Evolutionary conservation across 2,797 vertebrate genomes (phyloP).

Genomic region (Rhynchotus rufescens): DNA sequence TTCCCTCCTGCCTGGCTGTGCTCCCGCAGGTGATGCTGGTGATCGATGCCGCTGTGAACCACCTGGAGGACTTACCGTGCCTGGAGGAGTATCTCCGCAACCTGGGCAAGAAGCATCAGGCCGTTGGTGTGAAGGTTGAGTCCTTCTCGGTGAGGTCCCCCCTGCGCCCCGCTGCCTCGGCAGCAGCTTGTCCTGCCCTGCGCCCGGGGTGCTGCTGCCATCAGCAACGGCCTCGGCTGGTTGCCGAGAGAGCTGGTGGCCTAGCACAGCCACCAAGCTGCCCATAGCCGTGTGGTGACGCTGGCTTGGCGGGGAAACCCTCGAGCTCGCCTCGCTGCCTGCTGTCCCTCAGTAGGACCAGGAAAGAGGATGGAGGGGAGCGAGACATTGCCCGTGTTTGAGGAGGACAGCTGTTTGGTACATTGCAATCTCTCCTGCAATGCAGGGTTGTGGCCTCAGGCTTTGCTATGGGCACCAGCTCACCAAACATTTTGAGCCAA

Average conservation of each 20-base stretch:
- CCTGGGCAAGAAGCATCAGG: constrained; percentile 92
- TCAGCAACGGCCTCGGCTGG: background rate
- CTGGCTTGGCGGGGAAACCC: rapidly evolving
- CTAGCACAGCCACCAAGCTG: background rate
- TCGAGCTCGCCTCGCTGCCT: background rate
- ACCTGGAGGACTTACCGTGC: constrained; percentile 90
- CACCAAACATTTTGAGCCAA: background rate
- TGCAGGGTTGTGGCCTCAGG: background rate
- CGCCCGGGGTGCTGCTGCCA: background rate
- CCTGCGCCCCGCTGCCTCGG: rapidly evolving
- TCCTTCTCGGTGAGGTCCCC: constrained; percentile 87
- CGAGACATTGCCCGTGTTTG: background rate
- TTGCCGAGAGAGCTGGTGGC: background rate
- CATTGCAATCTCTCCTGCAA: background rate
- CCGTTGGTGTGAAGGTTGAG: constrained; percentile 89
- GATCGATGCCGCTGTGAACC: constrained; percentile 92
- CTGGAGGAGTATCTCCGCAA: constrained; percentile 91
- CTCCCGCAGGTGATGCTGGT: constrained; percentile 92
- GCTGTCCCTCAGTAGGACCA: background rate
- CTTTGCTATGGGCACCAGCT: background rate
- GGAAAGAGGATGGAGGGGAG: background rate
- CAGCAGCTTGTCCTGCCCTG: background rate
- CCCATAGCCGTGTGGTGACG: rapidly evolving
- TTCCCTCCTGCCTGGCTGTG: background rate
- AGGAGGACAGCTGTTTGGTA: background rate